phyloP scores from a whole-genome alignment of 2,797 vertebrate genomes.

The Coccyzus lansbergi region DNA sequence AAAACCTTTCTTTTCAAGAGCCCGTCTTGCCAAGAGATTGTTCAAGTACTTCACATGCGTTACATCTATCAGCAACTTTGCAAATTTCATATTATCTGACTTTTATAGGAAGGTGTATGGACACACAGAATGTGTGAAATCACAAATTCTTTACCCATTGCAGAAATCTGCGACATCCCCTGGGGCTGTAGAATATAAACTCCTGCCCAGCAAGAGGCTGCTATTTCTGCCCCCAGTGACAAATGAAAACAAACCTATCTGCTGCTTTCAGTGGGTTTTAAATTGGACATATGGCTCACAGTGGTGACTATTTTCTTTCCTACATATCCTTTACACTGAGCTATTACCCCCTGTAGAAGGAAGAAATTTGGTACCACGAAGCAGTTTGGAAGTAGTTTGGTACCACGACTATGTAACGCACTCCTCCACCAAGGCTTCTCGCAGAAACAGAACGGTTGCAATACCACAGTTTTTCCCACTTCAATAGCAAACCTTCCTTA shows the following conservation, averaged over 20 bases:
- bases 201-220: not conserved
- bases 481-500: not conserved
- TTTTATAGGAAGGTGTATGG: not conserved
- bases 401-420: not conserved
- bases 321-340: not conserved
- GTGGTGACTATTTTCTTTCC: not conserved
- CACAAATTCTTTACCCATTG: not conserved
- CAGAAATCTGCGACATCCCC: not conserved
- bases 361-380: not conserved
- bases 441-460: not conserved
- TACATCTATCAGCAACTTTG: not conserved
- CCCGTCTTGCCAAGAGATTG: not conserved
- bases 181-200: not conserved
- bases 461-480: not conserved
- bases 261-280: not conserved
- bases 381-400: not conserved
- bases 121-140: not conserved
- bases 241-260: not conserved
- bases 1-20: slow-evolving; percentile 12
- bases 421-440: not conserved
- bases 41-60: not conserved
- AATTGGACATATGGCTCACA: not conserved
- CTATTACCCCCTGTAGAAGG: not conserved
- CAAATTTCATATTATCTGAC: not conserved
- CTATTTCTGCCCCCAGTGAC: not conserved